These are phyloP conservation scores for Kryptolebias marmoratus DNA, from an alignment of 2,113 vertebrate genomes.

Conservation along the genomic window DNA sequence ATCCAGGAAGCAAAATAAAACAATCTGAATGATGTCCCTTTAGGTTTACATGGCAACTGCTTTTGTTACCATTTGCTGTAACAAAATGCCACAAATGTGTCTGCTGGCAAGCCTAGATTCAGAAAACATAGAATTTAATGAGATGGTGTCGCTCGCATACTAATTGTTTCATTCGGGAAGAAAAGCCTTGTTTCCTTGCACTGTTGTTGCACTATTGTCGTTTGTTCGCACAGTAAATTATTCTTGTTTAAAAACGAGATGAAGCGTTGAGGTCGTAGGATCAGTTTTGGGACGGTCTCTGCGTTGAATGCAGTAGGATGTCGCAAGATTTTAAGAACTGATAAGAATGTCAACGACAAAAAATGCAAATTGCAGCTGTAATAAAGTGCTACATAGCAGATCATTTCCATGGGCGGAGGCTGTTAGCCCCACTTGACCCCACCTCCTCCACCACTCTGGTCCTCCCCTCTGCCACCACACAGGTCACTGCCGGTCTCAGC, in stretches of 20 bases:
- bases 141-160: constrained; percentile 3
- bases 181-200: background rate
- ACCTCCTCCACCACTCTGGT: background rate
- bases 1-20: background rate
- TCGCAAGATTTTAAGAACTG: too few species aligned
- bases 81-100: constrained; percentile 32
- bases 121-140: constrained; percentile 24
- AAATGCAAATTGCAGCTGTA: too few species aligned
- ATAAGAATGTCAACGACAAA: too few species aligned
- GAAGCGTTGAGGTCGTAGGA: too few species aligned
- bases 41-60: constrained; percentile 10
- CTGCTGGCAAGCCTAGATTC: constrained; percentile 14
- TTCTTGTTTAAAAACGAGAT: background rate
- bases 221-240: background rate
- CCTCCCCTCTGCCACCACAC: constrained; percentile 1
- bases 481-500: constrained; percentile 20
- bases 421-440: constrained; percentile 19
- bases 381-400: too few species aligned
- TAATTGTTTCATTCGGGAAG: constrained; percentile 7
- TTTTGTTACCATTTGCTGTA: constrained; percentile 18
- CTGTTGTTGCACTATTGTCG: background rate
- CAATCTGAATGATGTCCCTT: constrained; percentile 9
- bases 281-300: too few species aligned
- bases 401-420: background rate
- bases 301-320: too few species aligned